These are phyloP conservation scores for Rhinophrynus dorsalis DNA, from an alignment of 2,797 vertebrate species.

Conservation along the genomic window DNA sequence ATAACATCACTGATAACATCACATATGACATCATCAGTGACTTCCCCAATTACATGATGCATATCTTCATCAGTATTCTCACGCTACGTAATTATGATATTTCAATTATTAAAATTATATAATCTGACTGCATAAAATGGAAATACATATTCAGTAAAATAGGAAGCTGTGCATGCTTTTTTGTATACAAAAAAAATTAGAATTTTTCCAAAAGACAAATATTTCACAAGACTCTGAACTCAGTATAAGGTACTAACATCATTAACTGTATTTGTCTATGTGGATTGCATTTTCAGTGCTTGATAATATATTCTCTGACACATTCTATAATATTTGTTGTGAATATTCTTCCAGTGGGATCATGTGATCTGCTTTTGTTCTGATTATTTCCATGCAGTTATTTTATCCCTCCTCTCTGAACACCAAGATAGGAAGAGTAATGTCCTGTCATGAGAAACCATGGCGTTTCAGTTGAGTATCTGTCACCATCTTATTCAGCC, in stretches of 20 bases:
- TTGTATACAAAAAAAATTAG: background rate
- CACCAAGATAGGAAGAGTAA: background rate
- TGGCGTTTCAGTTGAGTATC: background rate
- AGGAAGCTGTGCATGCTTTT: background rate
- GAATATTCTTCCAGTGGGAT: background rate
- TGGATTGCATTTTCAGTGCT: background rate
- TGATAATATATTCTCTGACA: slow-evolving; percentile 1
- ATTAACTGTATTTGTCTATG: background rate
- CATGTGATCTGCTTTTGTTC: background rate
- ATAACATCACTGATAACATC: too few species aligned
- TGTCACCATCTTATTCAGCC: slow-evolving; percentile 2
- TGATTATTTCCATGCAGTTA: background rate
- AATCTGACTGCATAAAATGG: background rate
- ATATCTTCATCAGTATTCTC: too few species aligned
- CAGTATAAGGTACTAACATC: background rate
- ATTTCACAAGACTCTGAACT: background rate
- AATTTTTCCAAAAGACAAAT: background rate
- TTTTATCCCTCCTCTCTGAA: background rate
- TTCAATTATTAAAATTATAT: background rate
- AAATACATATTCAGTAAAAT: background rate
- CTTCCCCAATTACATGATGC: too few species aligned
- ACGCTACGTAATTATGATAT: too few species aligned
- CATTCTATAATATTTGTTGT: slow-evolving; percentile 2
- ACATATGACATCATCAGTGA: too few species aligned
- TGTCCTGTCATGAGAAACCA: background rate